Conservation (phyloP, 2,113 vertebrate species). For the Acinonyx jubatus region DNA sequence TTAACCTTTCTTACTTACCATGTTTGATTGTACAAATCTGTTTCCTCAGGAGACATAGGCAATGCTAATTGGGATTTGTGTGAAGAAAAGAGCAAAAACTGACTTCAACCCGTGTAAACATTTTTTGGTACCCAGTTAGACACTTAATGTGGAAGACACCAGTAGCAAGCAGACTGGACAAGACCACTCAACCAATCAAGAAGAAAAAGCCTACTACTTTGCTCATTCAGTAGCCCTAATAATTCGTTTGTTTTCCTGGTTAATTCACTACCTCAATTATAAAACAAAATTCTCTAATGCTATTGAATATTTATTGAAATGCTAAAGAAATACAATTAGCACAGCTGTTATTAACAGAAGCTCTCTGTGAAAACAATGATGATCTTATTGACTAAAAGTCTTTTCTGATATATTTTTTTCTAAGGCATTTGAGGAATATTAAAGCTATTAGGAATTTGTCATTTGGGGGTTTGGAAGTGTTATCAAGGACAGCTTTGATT, state of each 20-base stretch:
- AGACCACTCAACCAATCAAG: not conserved
- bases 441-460: conserved; percentile 17
- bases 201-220: not conserved
- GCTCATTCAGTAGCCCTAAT: not conserved
- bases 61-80: conserved; percentile 27
- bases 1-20: conserved; percentile 63
- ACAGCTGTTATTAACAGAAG: not conserved
- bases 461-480: not conserved
- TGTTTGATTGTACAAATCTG: conserved; percentile 56
- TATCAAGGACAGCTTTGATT: conserved; percentile 55
- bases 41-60: conserved; percentile 25
- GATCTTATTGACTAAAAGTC: conserved; percentile 7
- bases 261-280: not conserved
- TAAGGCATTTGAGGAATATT: conserved; percentile 35
- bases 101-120: conserved; percentile 36
- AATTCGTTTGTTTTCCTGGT: not conserved
- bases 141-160: not conserved
- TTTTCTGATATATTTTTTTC: conserved; percentile 42
- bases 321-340: not conserved
- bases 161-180: not conserved
- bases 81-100: conserved; percentile 47
- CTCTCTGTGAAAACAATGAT: conserved; percentile 25
- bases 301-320: conserved; percentile 39
- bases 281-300: conserved; percentile 1
- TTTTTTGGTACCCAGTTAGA: not conserved